Percentiles rank a stretch among this genome's conserved stretches.
These are phyloP conservation scores for Cinclus cinclus DNA, from an alignment of 2,113 vertebrate species.

Conservation along the genomic window DNA sequence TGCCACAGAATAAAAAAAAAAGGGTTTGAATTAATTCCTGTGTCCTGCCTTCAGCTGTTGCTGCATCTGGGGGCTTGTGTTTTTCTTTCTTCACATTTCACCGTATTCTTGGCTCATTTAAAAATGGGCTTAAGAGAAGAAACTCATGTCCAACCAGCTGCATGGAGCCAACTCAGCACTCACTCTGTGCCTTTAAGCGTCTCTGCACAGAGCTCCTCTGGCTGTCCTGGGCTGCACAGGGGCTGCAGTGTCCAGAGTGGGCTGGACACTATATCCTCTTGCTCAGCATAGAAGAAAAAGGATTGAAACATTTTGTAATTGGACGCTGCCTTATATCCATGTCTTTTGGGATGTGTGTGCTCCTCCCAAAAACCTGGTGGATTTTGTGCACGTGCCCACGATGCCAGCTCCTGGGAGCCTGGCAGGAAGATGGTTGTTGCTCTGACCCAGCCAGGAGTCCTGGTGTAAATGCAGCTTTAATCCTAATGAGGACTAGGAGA, in stretches of 20 bases:
- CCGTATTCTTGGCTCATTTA: neutral
- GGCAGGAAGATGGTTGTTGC: neutral
- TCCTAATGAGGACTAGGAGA: neutral
- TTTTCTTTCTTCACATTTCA: neutral
- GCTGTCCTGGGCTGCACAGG: neutral
- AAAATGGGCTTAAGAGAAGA: neutral
- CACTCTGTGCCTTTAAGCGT: neutral
- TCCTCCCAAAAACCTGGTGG: neutral
- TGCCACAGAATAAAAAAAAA: neutral
- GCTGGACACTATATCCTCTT: neutral
- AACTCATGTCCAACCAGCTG: neutral
- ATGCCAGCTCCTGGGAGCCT: neutral
- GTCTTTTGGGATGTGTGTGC: neutral
- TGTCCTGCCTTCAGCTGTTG: neutral
- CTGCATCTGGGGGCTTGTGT: neutral
- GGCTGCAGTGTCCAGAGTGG: neutral
- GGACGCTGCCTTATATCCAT: neutral
- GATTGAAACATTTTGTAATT: neutral
- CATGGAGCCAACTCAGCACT: neutral
- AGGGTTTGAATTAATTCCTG: neutral
- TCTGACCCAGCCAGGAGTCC: neutral
- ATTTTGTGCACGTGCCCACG: fast-evolving
- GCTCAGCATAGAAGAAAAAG: neutral
- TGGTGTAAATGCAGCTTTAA: neutral
- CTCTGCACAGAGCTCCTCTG: neutral